Evolutionary conservation across 2,888 invertebrate genomes (phyloP).

Genomic region (Adineta ricciae): DNA sequence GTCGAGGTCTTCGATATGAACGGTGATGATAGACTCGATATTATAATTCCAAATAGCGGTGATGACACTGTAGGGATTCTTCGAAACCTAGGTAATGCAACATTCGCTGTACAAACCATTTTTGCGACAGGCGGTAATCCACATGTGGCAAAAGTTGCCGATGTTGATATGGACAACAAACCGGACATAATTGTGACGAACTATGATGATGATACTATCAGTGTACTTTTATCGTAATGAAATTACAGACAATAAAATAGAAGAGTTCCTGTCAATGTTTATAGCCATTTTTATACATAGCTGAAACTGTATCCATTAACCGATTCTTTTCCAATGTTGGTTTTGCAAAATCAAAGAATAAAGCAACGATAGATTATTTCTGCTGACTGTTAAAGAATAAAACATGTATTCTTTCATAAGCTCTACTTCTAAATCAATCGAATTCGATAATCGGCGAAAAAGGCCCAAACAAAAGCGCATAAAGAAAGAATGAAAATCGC

Average conservation of each 20-base stretch:
- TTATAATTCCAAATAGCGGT: neutral
- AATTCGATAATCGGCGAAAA: neutral
- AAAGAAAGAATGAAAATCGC: neutral
- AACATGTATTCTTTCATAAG: no score
- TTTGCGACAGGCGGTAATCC: neutral
- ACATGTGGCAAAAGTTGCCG: neutral
- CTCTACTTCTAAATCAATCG: neutral
- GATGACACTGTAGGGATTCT: neutral
- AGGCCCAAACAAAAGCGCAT: neutral
- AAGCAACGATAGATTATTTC: no score
- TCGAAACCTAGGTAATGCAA: neutral
- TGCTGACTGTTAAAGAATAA: no score
- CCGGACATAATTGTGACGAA: neutral
- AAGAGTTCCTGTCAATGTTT: no score
- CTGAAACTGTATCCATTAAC: no score
- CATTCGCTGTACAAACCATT: neutral
- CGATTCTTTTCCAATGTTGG: no score
- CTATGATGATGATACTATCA: neutral
- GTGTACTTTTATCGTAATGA: neutral
- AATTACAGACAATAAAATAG: no score
- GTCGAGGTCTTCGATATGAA: neutral
- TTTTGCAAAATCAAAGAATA: no score
- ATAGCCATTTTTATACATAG: no score
- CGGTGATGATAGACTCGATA: neutral
- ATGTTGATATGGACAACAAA: neutral